phyloP scores from a whole-genome alignment of 1,140 invertebrate genomes.

The Ceratina calcarata region DNA sequence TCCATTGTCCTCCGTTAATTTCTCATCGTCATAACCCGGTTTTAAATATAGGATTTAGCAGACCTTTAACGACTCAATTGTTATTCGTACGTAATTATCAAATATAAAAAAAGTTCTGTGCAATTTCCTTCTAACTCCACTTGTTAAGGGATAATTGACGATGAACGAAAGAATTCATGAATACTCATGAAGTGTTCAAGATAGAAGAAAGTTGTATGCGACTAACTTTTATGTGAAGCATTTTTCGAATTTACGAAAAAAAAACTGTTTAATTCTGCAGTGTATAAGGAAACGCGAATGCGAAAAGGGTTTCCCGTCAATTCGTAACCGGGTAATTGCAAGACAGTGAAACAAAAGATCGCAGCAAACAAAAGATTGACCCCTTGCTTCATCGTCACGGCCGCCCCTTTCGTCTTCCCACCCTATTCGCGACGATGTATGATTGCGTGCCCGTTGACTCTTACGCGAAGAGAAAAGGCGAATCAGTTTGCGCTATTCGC shows the following conservation, averaged over 20 bases:
- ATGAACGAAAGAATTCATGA: no score
- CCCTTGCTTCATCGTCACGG: conserved; percentile 33
- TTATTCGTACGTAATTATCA: no score
- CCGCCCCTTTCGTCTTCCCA: neutral
- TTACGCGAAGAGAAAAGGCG: conserved; percentile 32
- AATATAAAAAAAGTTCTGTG: no score
- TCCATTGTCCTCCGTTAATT: conserved; percentile 13
- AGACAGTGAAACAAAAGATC: conserved; percentile 39
- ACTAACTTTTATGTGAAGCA: no score
- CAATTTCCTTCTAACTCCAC: no score
- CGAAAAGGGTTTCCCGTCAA: conserved; percentile 28
- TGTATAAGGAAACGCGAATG: neutral
- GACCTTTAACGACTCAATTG: no score
- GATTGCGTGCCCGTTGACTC: conserved; percentile 43
- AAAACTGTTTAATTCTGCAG: no score
- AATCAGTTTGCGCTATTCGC: conserved; percentile 40
- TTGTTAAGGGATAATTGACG: no score
- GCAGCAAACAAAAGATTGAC: conserved; percentile 33
- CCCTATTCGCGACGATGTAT: conserved; percentile 16
- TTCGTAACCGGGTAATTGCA: conserved; percentile 43
- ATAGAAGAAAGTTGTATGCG: no score
- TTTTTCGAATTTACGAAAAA: no score
- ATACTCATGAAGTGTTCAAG: no score
- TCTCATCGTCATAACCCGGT: conserved; percentile 13
- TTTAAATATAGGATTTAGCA: conserved; percentile 2